Evolutionary conservation across 1,140 invertebrate species (phyloP).

Genomic region (Eumaeus atala): DNA sequence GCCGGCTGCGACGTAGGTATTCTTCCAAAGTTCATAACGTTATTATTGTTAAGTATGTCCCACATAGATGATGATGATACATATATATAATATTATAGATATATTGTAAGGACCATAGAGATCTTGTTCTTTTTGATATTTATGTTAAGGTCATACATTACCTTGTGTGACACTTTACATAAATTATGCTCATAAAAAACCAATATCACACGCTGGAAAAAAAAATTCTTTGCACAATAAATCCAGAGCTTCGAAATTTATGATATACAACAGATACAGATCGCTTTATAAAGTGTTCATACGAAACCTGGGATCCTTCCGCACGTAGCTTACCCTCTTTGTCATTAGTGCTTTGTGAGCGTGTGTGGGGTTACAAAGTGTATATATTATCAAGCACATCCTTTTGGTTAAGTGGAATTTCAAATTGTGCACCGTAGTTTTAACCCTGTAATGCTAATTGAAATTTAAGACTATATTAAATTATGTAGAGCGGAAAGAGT

Average conservation of each 20-base stretch:
- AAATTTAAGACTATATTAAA: too few species aligned
- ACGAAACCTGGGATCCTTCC: neutral
- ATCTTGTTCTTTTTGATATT: too few species aligned
- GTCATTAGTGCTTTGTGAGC: neutral
- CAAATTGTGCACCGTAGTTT: neutral
- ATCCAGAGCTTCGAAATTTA: neutral
- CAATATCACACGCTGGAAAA: neutral
- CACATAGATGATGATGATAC: too few species aligned
- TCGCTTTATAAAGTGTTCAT: neutral
- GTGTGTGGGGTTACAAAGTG: slow-evolving; percentile 4
- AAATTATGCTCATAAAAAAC: neutral
- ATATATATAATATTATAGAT: too few species aligned
- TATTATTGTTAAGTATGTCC: too few species aligned
- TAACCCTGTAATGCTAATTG: neutral
- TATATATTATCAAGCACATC: slow-evolving; percentile 1
- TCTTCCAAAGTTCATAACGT: too few species aligned
- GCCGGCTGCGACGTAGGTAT: too few species aligned
- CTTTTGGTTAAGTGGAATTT: slow-evolving; percentile 4
- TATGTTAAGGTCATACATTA: too few species aligned
- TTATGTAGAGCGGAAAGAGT: too few species aligned
- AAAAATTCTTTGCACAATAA: slow-evolving; percentile 1
- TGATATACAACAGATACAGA: neutral
- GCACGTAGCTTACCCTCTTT: neutral
- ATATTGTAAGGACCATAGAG: too few species aligned
- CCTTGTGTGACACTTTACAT: too few species aligned